These are phyloP conservation scores for Agrotis exclamationis DNA, from an alignment of 2,888 invertebrate species.

Conservation along the genomic window DNA sequence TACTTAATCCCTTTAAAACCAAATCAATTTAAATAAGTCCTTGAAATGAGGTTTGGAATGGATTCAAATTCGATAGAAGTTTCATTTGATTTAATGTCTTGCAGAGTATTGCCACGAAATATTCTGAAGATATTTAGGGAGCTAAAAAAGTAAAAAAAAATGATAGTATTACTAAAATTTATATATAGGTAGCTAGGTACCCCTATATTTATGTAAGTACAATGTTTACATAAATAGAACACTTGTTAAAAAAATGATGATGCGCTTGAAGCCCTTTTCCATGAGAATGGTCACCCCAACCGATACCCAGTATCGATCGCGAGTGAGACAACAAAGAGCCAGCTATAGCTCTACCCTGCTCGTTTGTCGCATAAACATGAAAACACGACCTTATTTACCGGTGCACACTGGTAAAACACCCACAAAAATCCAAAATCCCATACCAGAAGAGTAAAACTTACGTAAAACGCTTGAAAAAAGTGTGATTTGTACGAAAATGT, in stretches of 20 bases:
- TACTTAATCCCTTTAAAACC: not conserved
- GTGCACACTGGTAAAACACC: slow-evolving; percentile 67
- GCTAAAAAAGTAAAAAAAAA: not conserved
- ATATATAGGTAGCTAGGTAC: too few species aligned
- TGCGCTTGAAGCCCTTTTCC: slow-evolving; percentile 23
- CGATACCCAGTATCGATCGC: slow-evolving; percentile 83
- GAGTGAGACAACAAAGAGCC: slow-evolving; percentile 79
- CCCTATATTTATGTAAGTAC: too few species aligned
- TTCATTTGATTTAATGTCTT: not conserved
- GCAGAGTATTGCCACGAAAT: slow-evolving; percentile 5
- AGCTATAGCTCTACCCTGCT: slow-evolving; percentile 78
- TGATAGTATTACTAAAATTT: not conserved
- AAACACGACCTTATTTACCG: slow-evolving; percentile 83
- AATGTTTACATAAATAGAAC: not conserved
- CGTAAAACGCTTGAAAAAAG: slow-evolving; percentile 5
- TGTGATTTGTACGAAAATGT: slow-evolving; percentile 50
- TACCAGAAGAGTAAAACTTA: slow-evolving; percentile 43
- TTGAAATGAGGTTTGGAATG: not conserved
- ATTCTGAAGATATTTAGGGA: not conserved
- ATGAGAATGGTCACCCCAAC: slow-evolving; percentile 81
- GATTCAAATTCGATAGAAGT: not conserved
- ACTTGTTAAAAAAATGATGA: not conserved
- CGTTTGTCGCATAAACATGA: slow-evolving; percentile 88
- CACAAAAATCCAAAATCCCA: slow-evolving; percentile 59
- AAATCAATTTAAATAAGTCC: not conserved